Percentiles rank a stretch among this genome's conserved stretches.
Conservation (phyloP, 2,888 invertebrate genomes). For the Cartodere bifasciata region DNA sequence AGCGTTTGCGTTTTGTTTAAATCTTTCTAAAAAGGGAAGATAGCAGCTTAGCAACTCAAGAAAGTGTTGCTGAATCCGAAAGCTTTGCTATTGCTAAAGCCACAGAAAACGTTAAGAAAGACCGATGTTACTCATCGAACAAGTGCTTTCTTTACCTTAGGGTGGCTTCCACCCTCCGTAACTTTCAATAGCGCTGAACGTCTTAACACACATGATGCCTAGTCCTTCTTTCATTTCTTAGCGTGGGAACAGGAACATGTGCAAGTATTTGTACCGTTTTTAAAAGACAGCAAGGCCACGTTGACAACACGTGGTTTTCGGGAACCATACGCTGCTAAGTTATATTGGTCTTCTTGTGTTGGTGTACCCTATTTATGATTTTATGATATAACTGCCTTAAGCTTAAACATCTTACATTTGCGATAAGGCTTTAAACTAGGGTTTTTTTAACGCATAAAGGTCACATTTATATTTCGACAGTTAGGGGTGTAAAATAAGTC, state of each 20-base stretch:
- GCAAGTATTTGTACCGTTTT: slow-evolving; percentile 14
- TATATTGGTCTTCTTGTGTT: too few species aligned
- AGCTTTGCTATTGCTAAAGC: too few species aligned
- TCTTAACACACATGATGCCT: slow-evolving; percentile 22
- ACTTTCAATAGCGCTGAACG: slow-evolving; percentile 4
- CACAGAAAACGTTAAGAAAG: neutral
- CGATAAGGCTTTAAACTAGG: slow-evolving; percentile 1
- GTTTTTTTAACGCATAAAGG: slow-evolving; percentile 1
- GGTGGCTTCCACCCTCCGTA: slow-evolving; percentile 17
- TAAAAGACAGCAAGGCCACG: slow-evolving; percentile 9
- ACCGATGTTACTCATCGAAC: slow-evolving; percentile 2
- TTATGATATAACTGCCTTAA: too few species aligned
- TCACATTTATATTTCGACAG: too few species aligned
- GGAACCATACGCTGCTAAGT: too few species aligned
- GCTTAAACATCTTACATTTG: neutral
- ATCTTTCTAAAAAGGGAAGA: too few species aligned
- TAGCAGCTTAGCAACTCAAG: too few species aligned
- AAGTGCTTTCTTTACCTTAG: slow-evolving; percentile 13
- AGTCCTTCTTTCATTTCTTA: too few species aligned
- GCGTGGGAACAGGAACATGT: slow-evolving; percentile 29
- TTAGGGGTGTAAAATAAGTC: too few species aligned
- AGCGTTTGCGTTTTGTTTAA: too few species aligned
- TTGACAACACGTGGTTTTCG: slow-evolving; percentile 9
- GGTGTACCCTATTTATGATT: too few species aligned
- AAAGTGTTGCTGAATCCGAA: too few species aligned